phyloP scores from a whole-genome alignment of 2,888 invertebrate species.

The Atethmia centrago region DNA sequence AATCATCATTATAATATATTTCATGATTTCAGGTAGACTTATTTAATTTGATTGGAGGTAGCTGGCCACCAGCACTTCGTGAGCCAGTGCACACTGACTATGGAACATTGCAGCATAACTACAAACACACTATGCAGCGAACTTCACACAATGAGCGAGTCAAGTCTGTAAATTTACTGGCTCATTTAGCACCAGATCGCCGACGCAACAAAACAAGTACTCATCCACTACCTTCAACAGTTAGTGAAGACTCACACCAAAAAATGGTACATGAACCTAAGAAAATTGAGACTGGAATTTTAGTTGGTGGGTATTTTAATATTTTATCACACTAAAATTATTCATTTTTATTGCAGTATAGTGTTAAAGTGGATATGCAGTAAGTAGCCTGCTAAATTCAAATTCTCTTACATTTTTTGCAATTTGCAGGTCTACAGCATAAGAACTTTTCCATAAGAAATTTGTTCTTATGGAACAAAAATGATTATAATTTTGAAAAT shows the following conservation, averaged over 20 bases:
- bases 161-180: slow-evolving; percentile 91
- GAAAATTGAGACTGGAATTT: slow-evolving; percentile 86
- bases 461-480: too few species aligned
- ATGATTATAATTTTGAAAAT: too few species aligned
- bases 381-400: too few species aligned
- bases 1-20: slow-evolving; percentile 21
- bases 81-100: slow-evolving; percentile 80
- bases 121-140: slow-evolving; percentile 83
- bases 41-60: slow-evolving; percentile 86
- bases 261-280: slow-evolving; percentile 88
- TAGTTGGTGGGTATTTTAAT: slow-evolving; percentile 79
- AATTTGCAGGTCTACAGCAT: too few species aligned
- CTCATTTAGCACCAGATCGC: slow-evolving; percentile 88
- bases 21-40: slow-evolving; percentile 81
- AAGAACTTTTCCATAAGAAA: too few species aligned
- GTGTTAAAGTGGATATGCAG: too few species aligned
- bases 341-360: not conserved
- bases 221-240: slow-evolving; percentile 59
- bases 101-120: slow-evolving; percentile 78
- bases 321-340: not conserved
- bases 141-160: slow-evolving; percentile 85
- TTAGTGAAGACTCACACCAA: slow-evolving; percentile 69
- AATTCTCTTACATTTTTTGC: too few species aligned
- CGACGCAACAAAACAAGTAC: slow-evolving; percentile 77
- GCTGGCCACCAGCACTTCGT: slow-evolving; percentile 87